Conservation (phyloP, 2,888 invertebrate genomes). For the Chorisops tibialis region DNA sequence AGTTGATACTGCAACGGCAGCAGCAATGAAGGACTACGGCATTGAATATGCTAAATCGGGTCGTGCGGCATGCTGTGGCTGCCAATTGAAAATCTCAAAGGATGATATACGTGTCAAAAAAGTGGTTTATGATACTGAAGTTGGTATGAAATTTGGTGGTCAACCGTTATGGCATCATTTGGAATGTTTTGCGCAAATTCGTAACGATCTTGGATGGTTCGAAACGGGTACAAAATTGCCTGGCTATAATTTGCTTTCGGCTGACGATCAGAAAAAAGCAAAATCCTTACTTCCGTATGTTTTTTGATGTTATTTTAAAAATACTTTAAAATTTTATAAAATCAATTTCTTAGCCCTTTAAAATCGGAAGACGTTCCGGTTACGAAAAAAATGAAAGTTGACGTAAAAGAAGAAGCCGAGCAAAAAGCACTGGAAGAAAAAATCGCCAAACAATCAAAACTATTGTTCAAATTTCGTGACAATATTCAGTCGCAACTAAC, state of each 20-base stretch:
- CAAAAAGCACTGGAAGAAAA: slow-evolving; percentile 60
- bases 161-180: slow-evolving; percentile 88
- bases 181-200: slow-evolving; percentile 76
- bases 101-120: slow-evolving; percentile 74
- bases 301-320: slow-evolving; percentile 33
- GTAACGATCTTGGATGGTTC: slow-evolving; percentile 70
- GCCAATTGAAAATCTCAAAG: slow-evolving; percentile 78
- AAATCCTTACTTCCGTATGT: slow-evolving; percentile 65
- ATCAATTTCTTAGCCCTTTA: slow-evolving; percentile 36
- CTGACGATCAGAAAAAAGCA: slow-evolving; percentile 67
- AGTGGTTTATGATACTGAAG: slow-evolving; percentile 77
- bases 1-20: slow-evolving; percentile 41
- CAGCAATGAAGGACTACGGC: slow-evolving; percentile 63
- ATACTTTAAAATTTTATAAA: neutral
- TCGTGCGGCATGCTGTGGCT: slow-evolving; percentile 75
- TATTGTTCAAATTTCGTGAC: slow-evolving; percentile 63
- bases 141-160: slow-evolving; percentile 78
- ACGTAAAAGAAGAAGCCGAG: slow-evolving; percentile 58
- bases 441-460: slow-evolving; percentile 42
- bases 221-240: slow-evolving; percentile 69
- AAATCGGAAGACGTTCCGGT: slow-evolving; percentile 58
- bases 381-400: slow-evolving; percentile 67
- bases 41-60: slow-evolving; percentile 86
- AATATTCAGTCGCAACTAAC: slow-evolving; percentile 56
- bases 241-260: slow-evolving; percentile 68